Evolutionary conservation across 2,888 invertebrate genomes (phyloP).

Genomic region (Eupithecia dodoneata): DNA sequence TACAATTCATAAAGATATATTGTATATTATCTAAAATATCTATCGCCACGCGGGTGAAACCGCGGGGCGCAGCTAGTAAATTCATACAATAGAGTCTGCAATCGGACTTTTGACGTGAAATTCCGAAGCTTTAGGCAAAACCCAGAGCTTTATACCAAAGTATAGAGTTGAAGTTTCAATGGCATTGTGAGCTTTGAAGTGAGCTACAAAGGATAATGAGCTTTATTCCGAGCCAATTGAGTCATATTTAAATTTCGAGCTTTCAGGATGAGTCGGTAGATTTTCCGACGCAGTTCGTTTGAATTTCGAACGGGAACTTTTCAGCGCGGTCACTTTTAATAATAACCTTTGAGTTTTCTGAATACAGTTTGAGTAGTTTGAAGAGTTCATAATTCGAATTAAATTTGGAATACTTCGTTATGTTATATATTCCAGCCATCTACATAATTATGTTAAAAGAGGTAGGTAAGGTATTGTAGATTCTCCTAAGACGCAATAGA

Average conservation of each 20-base stretch:
- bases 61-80: neutral
- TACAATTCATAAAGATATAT: too few relatives aligned
- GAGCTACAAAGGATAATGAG: neutral
- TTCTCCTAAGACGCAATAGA: too few relatives aligned
- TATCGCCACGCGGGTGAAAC: too few relatives aligned
- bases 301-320: neutral
- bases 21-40: too few relatives aligned
- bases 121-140: neutral
- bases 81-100: neutral
- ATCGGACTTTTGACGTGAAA: neutral
- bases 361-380: neutral
- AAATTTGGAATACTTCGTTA: neutral
- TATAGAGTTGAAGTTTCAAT: slow-evolving; percentile 5
- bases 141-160: neutral
- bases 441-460: too few relatives aligned
- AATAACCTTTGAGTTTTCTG: neutral
- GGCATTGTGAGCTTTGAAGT: neutral
- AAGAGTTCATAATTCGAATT: neutral
- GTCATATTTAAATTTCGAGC: neutral
- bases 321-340: neutral
- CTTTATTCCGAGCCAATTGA: neutral
- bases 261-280: neutral
- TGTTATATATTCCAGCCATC: neutral
- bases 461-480: too few relatives aligned
- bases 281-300: neutral